Percentiles rank a stretch among this genome's conserved stretches.
phyloP scores from a whole-genome alignment of 2,888 invertebrate genomes.

The Andricus quercusramuli region DNA sequence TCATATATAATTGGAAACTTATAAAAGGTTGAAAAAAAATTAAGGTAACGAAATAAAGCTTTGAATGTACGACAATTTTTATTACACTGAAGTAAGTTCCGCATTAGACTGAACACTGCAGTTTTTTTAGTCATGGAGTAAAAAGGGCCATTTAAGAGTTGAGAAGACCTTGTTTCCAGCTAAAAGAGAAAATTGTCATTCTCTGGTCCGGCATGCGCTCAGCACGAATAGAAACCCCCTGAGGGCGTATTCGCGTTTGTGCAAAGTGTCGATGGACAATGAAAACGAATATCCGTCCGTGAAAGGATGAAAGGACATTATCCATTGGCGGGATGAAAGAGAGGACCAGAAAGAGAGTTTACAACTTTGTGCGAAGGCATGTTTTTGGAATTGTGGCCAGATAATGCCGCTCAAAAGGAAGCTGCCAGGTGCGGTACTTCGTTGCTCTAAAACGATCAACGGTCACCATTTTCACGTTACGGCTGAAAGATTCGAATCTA shows the following conservation, averaged over 20 bases:
- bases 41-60: too few relatives aligned
- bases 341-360: slow-evolving; percentile 62
- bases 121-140: too few relatives aligned
- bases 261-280: slow-evolving; percentile 67
- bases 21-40: too few relatives aligned
- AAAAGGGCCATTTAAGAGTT: background rate
- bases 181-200: slow-evolving; percentile 29
- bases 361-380: slow-evolving; percentile 69
- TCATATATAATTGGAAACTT: too few relatives aligned
- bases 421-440: slow-evolving; percentile 61
- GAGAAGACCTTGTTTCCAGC: slow-evolving; percentile 21
- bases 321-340: slow-evolving; percentile 61
- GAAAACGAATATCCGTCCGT: slow-evolving; percentile 63
- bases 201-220: slow-evolving; percentile 22
- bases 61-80: too few relatives aligned
- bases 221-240: slow-evolving; percentile 44
- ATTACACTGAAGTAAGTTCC: too few relatives aligned
- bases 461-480: slow-evolving; percentile 48
- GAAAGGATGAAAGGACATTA: slow-evolving; percentile 70
- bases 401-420: slow-evolving; percentile 66
- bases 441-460: slow-evolving; percentile 54
- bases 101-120: too few relatives aligned
- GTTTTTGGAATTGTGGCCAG: slow-evolving; percentile 68
- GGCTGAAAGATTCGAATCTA: slow-evolving; percentile 31
- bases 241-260: slow-evolving; percentile 58